Percentiles rank a stretch among this genome's conserved stretches.
These are phyloP conservation scores for Cryptophagus acutangulus DNA, from an alignment of 2,888 invertebrate species.

Conservation along the genomic window DNA sequence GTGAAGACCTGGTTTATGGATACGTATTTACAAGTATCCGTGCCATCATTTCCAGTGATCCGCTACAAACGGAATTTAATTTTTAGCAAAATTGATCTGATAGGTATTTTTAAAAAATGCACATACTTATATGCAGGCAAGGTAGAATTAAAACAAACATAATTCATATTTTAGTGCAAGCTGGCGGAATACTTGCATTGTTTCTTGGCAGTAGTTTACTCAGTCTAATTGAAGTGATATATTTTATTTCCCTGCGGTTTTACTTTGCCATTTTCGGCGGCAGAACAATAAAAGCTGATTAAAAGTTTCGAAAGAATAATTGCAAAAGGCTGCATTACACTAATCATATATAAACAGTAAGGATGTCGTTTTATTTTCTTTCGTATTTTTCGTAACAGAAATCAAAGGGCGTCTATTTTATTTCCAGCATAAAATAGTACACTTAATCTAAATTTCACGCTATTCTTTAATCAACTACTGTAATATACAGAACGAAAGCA, in stretches of 20 bases:
- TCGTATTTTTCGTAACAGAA: too few species aligned
- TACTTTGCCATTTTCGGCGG: slow-evolving; percentile 23
- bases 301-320: too few species aligned
- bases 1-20: neutral
- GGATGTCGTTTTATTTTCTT: too few species aligned
- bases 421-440: too few species aligned
- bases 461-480: too few species aligned
- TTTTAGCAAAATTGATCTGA: slow-evolving; percentile 44
- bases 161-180: slow-evolving; percentile 40
- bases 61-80: slow-evolving; percentile 39
- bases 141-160: neutral
- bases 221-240: slow-evolving; percentile 29
- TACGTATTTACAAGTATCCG: neutral
- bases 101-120: slow-evolving; percentile 34
- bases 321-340: too few species aligned
- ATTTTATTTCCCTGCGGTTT: slow-evolving; percentile 26
- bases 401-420: too few species aligned
- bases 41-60: slow-evolving; percentile 35
- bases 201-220: slow-evolving; percentile 45
- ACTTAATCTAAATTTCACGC: too few species aligned
- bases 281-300: slow-evolving; percentile 35
- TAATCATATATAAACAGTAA: too few species aligned
- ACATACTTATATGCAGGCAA: neutral
- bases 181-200: slow-evolving; percentile 50
- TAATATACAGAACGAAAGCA: too few species aligned